Evolutionary conservation across 1,140 invertebrate species (phyloP).

Genomic region (Ostrea denselamellosa): DNA sequence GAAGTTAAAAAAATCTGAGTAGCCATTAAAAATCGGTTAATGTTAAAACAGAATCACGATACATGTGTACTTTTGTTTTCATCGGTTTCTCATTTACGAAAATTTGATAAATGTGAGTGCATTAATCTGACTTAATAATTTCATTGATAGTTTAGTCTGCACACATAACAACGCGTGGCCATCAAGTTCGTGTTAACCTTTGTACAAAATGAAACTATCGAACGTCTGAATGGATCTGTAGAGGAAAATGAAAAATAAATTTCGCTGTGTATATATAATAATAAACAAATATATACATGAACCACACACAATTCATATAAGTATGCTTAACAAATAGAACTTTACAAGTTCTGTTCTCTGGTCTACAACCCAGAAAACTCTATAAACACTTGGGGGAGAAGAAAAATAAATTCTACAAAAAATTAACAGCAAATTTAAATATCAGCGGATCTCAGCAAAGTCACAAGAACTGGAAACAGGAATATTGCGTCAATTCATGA

Average conservation of each 20-base stretch:
- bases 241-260: slow-evolving; percentile 19
- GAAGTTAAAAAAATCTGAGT: too few species aligned
- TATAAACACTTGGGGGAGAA: slow-evolving; percentile 4
- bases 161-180: neutral
- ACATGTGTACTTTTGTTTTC: too few species aligned
- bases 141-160: too few species aligned
- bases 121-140: too few species aligned
- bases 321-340: slow-evolving; percentile 20
- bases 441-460: slow-evolving; percentile 14
- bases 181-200: neutral
- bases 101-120: too few species aligned
- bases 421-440: slow-evolving; percentile 21
- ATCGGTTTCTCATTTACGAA: too few species aligned
- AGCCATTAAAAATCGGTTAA: too few species aligned
- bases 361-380: neutral
- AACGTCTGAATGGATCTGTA: neutral
- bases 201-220: slow-evolving; percentile 2
- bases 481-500: neutral
- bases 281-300: slow-evolving; percentile 37
- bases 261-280: slow-evolving; percentile 38
- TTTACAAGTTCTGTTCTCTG: neutral
- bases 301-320: slow-evolving; percentile 18
- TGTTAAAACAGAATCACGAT: too few species aligned
- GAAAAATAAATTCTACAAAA: slow-evolving; percentile 24
- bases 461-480: neutral